Conservation (phyloP, 2,797 vertebrate genomes). For the Heliangelus exortis region DNA sequence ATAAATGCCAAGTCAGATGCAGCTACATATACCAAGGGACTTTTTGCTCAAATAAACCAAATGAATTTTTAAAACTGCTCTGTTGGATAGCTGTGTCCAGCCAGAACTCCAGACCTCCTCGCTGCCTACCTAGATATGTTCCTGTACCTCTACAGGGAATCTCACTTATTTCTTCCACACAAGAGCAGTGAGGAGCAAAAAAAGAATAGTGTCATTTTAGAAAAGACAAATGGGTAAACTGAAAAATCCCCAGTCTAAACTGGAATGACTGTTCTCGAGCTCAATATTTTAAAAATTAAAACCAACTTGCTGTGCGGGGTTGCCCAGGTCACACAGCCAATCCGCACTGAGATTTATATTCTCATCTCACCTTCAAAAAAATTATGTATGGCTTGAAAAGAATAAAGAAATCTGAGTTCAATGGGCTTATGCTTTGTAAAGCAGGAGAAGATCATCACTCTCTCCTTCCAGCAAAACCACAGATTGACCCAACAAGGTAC, state of each 20-base stretch:
- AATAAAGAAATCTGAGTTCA: background rate
- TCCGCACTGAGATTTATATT: background rate
- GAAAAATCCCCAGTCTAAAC: background rate
- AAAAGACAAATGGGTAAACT: background rate
- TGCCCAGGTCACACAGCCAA: background rate
- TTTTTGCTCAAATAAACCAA: background rate
- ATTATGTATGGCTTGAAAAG: no score
- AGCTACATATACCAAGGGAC: background rate
- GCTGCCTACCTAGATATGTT: background rate
- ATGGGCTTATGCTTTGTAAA: rapidly evolving
- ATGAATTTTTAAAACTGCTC: background rate
- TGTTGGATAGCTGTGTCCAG: background rate
- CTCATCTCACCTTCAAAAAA: background rate
- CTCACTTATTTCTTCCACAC: background rate
- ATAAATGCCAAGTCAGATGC: conserved; percentile 11
- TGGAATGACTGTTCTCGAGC: background rate
- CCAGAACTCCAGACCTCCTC: background rate
- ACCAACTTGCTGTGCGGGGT: background rate
- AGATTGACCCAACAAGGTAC: rapidly evolving
- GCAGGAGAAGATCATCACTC: background rate
- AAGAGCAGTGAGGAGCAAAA: background rate
- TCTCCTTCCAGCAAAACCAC: background rate
- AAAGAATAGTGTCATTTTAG: background rate
- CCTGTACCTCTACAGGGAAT: background rate
- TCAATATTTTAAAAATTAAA: background rate